Evolutionary conservation across 2,797 vertebrate genomes (phyloP).

Genomic region (Poeciliopsis gracilis): DNA sequence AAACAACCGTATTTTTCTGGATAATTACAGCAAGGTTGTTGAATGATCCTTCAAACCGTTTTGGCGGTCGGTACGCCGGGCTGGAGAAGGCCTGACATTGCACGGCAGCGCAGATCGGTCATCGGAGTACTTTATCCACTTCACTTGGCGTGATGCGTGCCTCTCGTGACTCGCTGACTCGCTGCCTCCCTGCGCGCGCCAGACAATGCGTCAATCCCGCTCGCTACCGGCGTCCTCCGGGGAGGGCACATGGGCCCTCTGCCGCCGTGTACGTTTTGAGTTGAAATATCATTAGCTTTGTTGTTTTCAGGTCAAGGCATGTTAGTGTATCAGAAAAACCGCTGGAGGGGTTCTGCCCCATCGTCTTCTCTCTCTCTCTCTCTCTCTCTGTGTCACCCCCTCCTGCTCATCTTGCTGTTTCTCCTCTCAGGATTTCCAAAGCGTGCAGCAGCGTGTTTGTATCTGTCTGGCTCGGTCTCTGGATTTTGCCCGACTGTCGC

Average conservation of each 20-base stretch:
- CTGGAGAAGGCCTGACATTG: constrained; percentile 60
- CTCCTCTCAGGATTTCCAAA: constrained; percentile 29
- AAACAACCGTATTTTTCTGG: background rate
- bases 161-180: constrained; percentile 84
- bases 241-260: constrained; percentile 53
- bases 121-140: constrained; percentile 76
- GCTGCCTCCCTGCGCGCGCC: constrained; percentile 71
- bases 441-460: constrained; percentile 4
- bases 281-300: constrained; percentile 80
- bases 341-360: constrained; percentile 55
- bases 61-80: constrained; percentile 53
- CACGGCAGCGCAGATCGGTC: constrained; percentile 77
- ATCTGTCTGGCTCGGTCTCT: constrained; percentile 29
- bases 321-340: constrained; percentile 65
- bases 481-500: constrained; percentile 42
- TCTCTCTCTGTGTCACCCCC: constrained; percentile 17
- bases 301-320: constrained; percentile 82
- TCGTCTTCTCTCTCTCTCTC: constrained; percentile 23
- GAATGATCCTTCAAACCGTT: constrained; percentile 24
- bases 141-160: constrained; percentile 75
- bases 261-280: constrained; percentile 67
- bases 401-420: constrained; percentile 41
- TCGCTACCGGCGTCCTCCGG: constrained; percentile 61
- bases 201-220: constrained; percentile 73
- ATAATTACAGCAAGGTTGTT: constrained; percentile 3